Evolutionary conservation across 2,888 invertebrate genomes (phyloP).

Genomic region (Drosophila ochracea): DNA sequence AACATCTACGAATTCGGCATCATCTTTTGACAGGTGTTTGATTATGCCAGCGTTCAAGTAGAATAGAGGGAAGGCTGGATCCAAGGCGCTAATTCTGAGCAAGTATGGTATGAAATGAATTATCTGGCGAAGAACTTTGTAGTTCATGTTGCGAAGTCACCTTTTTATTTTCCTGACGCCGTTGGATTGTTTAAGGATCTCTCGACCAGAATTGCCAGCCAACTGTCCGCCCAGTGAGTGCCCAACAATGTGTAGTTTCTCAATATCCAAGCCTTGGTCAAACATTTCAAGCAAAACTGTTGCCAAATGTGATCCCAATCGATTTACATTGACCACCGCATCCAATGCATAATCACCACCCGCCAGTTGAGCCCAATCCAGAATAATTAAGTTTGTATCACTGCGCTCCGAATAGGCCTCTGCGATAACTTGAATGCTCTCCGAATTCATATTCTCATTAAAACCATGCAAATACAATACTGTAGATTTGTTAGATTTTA

Average conservation of each 20-base stretch:
- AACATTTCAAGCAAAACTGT: conserved; percentile 80
- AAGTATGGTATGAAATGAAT: neutral
- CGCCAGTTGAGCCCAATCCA: conserved; percentile 84
- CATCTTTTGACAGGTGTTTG: conserved; percentile 85
- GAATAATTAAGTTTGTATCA: conserved; percentile 82
- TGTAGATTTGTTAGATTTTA: conserved; percentile 85
- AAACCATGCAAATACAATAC: conserved; percentile 88
- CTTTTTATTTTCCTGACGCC: conserved; percentile 64
- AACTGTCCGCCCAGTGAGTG: conserved; percentile 85
- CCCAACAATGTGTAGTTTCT: conserved; percentile 83
- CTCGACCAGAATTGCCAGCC: conserved; percentile 82
- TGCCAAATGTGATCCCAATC: conserved; percentile 80
- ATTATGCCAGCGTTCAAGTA: conserved; percentile 81
- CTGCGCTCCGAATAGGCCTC: conserved; percentile 82
- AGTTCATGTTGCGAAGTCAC: conserved; percentile 22
- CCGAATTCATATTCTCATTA: conserved; percentile 87
- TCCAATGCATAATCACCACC: conserved; percentile 84
- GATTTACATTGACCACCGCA: conserved; percentile 82
- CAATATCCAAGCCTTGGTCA: conserved; percentile 79
- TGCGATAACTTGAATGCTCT: conserved; percentile 86
- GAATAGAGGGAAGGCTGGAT: conserved; percentile 88
- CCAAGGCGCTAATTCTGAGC: conserved; percentile 87
- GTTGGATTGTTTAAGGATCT: conserved; percentile 59
- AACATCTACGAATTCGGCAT: conserved; percentile 88
- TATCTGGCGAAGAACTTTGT: neutral